Conservation (phyloP, 2,888 invertebrate species). For the Galerucella nymphaeae region DNA sequence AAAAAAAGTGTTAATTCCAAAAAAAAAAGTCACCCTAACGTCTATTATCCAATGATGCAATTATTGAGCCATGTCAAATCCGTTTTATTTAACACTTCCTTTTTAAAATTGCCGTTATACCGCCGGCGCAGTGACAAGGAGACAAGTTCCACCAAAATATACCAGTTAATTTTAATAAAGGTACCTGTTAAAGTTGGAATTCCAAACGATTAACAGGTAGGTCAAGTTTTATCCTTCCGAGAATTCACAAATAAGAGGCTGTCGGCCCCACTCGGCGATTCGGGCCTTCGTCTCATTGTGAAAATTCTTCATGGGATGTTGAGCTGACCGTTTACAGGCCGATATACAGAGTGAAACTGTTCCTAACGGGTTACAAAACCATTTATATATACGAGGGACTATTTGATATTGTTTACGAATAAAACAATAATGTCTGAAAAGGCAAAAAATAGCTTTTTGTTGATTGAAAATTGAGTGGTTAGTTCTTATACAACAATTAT, state of each 20-base stretch:
- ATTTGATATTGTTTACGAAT: not conserved
- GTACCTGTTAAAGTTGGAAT: conserved; percentile 51
- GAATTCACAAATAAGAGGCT: conserved; percentile 52
- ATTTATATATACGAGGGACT: not conserved
- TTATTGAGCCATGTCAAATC: conserved; percentile 23
- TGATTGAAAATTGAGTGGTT: too few relatives aligned
- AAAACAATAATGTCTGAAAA: not conserved
- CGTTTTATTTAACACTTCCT: conserved; percentile 29
- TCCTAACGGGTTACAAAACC: not conserved
- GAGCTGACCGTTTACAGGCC: conserved; percentile 16
- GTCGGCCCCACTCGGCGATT: conserved; percentile 42
- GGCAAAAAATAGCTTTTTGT: too few relatives aligned
- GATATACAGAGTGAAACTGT: conserved; percentile 1
- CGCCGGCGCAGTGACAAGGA: conserved; percentile 25
- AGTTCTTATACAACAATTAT: too few relatives aligned
- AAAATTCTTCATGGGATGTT: conserved; percentile 39
- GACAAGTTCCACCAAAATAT: conserved; percentile 32
- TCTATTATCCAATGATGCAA: conserved; percentile 22
- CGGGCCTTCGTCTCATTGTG: conserved; percentile 47
- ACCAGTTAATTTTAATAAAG: conserved; percentile 45
- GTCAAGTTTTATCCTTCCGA: conserved; percentile 46
- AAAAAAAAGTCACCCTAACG: not conserved
- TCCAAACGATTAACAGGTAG: conserved; percentile 50
- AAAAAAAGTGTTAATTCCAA: conserved; percentile 9
- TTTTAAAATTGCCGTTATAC: conserved; percentile 30